A percentile compares a stretch with the other conserved stretches of the same genome.
These are phyloP conservation scores for Pentalonia nigronervosa DNA, from an alignment of 1,140 invertebrate genomes.

Conservation along the genomic window DNA sequence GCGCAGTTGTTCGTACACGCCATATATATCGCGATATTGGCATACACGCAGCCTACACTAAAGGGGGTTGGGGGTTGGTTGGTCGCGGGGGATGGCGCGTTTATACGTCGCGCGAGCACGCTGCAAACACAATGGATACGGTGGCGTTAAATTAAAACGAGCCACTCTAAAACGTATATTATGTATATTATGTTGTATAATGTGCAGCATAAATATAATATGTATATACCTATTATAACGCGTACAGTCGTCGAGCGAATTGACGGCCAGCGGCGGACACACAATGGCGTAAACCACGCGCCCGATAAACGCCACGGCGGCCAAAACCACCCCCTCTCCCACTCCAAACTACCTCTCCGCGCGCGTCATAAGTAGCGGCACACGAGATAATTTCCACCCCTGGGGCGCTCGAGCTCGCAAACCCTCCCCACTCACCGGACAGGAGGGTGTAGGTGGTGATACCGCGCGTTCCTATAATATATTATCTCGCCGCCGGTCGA, in stretches of 20 bases:
- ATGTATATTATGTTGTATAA: background rate
- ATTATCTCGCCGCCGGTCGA: background rate
- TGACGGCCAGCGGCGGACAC: background rate
- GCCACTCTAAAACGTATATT: conserved; percentile 8
- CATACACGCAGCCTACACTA: background rate
- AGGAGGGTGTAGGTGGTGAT: background rate
- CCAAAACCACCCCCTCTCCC: background rate
- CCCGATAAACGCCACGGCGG: background rate
- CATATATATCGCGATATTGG: background rate
- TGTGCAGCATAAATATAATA: too few relatives aligned
- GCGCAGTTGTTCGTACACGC: background rate
- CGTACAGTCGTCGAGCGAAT: background rate
- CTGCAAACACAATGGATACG: background rate
- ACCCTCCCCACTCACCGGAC: background rate
- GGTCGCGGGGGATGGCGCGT: background rate
- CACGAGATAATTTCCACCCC: conserved; percentile 26
- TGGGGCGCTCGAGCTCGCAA: background rate
- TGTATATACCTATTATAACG: background rate
- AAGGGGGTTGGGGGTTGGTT: background rate
- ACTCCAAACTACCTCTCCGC: background rate
- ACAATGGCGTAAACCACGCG: background rate
- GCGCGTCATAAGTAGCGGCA: conserved; percentile 18
- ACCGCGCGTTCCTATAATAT: background rate
- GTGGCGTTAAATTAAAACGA: background rate
- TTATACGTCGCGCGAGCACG: background rate